Evolutionary conservation across 1,140 invertebrate genomes (phyloP), one percentile per base, ranked within the genome.

Genomic region (Drosophila albomicans): DNA sequence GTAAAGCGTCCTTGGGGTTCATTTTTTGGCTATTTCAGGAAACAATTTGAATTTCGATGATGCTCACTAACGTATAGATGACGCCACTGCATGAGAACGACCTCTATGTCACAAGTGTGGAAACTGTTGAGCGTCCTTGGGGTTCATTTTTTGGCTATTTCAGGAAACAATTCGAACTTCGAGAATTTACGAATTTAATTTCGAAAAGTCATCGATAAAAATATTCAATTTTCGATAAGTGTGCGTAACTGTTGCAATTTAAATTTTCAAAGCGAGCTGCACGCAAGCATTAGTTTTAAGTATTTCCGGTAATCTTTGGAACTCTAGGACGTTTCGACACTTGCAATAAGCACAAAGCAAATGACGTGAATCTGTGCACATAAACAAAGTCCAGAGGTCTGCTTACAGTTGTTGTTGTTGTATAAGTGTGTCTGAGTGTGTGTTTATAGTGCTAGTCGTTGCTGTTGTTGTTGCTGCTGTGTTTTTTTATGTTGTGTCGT

Each of bases 401-500:
- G 35, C 35, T 38, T 10, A 3, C 7, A 45, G 46, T 10, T 57
- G 41, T 11, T 57, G 41, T 11, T 28, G 56, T 16, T 54, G 10
- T 59, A n/a, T 8, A 13, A 28, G 41, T 59, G 41, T 59, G 57
- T 56, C 28, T 54, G 16, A 35, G 16, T 52, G 56, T 51, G 30
- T 49, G 30, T 15, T 15, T 67, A 20, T 16, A 45, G 5, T 25
- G 6, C 52, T 49, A 30, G 11, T 57, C 3, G 32, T 41, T 68
- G 46, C 52, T 65, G 56, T 46, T 75, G 15, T 46, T 77, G 62
- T 48, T 64, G 38, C 30, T 49, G 41, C n/a, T 52, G 32, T 56
- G 57, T 52, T 64, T 49, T 32, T 52, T 52, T 54, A 54, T 43
- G 69, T 49, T 75, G 72, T 59, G 58, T 67, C 72, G 58, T 58